Conservation (phyloP, 2,797 vertebrate species). For the Sus cebifrons region DNA sequence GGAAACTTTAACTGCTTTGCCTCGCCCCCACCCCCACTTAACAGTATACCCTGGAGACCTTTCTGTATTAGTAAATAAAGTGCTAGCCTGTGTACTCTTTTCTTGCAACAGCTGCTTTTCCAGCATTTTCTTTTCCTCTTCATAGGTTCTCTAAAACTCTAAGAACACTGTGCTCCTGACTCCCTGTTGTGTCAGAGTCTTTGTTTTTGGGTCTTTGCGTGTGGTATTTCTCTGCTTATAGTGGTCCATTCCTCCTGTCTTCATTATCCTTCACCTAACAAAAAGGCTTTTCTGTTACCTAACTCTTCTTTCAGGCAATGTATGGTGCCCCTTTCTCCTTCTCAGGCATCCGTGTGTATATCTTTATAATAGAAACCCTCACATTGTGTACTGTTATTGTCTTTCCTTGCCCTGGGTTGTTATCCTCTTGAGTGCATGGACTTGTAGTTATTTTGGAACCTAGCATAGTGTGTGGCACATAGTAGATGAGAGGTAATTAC, state of each 20-base stretch:
- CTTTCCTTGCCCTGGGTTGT: background rate
- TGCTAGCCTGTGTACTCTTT: background rate
- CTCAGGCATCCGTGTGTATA: background rate
- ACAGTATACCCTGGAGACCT: background rate
- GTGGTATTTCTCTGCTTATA: background rate
- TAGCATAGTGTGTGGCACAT: background rate
- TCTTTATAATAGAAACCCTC: background rate
- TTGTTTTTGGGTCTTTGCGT: background rate
- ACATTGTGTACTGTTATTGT: background rate
- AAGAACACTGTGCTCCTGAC: background rate
- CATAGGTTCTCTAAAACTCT: background rate
- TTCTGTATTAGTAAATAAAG: background rate
- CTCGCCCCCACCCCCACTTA: background rate
- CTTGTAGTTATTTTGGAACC: conserved; percentile 32
- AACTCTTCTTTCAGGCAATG: background rate
- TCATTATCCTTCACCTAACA: background rate
- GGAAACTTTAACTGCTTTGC: background rate
- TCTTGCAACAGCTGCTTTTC: background rate
- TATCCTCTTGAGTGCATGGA: background rate
- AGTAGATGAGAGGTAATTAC: conserved; percentile 7
- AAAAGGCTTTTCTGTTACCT: background rate
- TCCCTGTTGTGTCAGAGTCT: background rate
- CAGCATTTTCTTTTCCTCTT: background rate
- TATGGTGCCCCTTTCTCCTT: background rate
- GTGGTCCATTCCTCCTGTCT: background rate